Percentiles rank a stretch among this genome's conserved stretches.
Evolutionary conservation across 2,888 invertebrate genomes (phyloP).

Genomic region (Papilio elwesi): DNA sequence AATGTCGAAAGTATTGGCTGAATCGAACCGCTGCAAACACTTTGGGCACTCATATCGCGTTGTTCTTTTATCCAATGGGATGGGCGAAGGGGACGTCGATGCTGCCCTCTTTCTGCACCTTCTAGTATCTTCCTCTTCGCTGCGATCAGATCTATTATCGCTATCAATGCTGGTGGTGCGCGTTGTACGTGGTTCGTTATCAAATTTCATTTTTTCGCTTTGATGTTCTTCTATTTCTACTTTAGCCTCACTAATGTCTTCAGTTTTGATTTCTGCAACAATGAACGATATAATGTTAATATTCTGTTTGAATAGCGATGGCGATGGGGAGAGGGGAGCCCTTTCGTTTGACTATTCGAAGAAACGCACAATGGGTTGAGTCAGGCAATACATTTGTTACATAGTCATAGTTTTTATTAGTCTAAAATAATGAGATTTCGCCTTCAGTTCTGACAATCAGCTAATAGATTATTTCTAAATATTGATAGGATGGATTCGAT

Average conservation of each 20-base stretch:
- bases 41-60: slow-evolving; percentile 86
- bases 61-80: slow-evolving; percentile 71
- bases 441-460: slow-evolving; percentile 62
- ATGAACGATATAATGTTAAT: slow-evolving; percentile 58
- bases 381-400: slow-evolving; percentile 72
- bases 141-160: slow-evolving; percentile 84
- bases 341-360: slow-evolving; percentile 80
- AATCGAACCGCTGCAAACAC: slow-evolving; percentile 90
- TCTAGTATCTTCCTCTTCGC: slow-evolving; percentile 74
- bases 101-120: slow-evolving; percentile 73
- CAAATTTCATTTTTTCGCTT: slow-evolving; percentile 65
- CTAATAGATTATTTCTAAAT: slow-evolving; percentile 65
- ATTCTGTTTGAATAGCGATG: slow-evolving; percentile 75
- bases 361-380: slow-evolving; percentile 81
- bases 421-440: slow-evolving; percentile 71
- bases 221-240: slow-evolving; percentile 61
- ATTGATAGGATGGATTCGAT: slow-evolving; percentile 48
- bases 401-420: slow-evolving; percentile 63
- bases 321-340: slow-evolving; percentile 46
- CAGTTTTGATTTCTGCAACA: slow-evolving; percentile 83
- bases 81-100: slow-evolving; percentile 68
- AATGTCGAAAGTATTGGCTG: slow-evolving; percentile 87
- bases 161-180: slow-evolving; percentile 81
- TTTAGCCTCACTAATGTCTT: slow-evolving; percentile 77
- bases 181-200: slow-evolving; percentile 64